Conservation (phyloP, 2,797 vertebrate species). For the Psittacula derbiana region DNA sequence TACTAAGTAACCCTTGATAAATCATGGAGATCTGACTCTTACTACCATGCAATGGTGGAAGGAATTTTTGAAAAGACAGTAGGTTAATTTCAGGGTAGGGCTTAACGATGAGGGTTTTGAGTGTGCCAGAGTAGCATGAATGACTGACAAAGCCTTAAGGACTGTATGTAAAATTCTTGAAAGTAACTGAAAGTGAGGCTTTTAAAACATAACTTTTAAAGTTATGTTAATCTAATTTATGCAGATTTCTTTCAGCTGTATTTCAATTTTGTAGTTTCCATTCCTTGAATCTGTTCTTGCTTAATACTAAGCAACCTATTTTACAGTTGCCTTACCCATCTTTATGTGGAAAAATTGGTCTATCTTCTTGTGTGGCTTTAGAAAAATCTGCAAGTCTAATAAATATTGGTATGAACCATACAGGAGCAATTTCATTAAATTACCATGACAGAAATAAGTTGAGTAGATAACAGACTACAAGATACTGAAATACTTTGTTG, state of each 20-base stretch:
- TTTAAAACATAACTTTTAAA: neutral
- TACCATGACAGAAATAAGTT: neutral
- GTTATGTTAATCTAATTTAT: neutral
- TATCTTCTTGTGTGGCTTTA: neutral
- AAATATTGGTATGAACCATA: neutral
- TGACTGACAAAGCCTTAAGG: neutral
- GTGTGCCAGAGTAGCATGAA: neutral
- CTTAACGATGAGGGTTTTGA: rapidly evolving
- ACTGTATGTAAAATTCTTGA: neutral
- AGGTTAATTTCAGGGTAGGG: neutral
- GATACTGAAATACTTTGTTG: neutral
- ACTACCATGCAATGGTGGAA: neutral
- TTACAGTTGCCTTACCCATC: neutral
- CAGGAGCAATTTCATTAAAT: neutral
- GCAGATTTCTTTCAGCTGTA: neutral
- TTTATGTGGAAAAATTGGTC: neutral
- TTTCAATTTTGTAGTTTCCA: neutral
- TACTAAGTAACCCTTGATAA: neutral
- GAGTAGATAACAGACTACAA: neutral
- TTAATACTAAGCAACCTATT: neutral
- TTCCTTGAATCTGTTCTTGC: neutral
- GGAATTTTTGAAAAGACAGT: neutral
- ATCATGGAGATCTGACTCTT: neutral
- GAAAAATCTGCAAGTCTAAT: neutral
- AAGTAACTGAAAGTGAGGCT: neutral